Conservation (phyloP, 2,113 vertebrate genomes). For the Melanerpes aurifrons region DNA sequence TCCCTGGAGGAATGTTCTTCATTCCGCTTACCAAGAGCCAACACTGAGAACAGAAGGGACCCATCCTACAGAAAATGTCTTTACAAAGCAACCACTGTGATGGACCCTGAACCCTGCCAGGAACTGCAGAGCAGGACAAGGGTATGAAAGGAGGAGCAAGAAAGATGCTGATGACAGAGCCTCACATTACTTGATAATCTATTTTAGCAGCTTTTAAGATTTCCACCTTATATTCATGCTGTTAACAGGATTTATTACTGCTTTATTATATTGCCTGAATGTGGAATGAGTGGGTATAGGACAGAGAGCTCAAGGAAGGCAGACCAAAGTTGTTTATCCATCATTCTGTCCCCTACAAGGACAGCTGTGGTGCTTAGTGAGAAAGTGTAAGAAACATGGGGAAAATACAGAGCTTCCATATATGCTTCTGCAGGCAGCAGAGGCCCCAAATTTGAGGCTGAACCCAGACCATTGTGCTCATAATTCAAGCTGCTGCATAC, state of each 20-base stretch:
- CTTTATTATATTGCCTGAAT: background rate
- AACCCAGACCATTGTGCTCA: background rate
- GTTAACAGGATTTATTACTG: background rate
- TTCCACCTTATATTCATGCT: background rate
- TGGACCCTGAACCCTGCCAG: background rate
- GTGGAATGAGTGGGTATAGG: background rate
- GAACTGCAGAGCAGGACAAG: background rate
- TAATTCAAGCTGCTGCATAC: background rate
- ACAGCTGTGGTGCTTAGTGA: background rate
- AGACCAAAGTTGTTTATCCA: background rate
- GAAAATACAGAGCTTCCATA: background rate
- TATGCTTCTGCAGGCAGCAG: background rate
- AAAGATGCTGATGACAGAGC: background rate
- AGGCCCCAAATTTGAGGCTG: background rate
- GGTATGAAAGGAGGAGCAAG: background rate
- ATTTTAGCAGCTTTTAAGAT: background rate
- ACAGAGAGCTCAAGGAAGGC: background rate
- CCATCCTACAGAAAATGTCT: background rate
- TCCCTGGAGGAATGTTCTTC: conserved; percentile 27
- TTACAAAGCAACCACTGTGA: background rate
- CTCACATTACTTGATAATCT: background rate
- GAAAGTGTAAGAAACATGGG: background rate
- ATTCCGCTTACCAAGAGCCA: background rate
- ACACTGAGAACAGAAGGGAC: background rate
- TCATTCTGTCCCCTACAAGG: background rate